A percentile compares a stretch with the other conserved stretches of the same genome.
phyloP scores from a whole-genome alignment of 2,113 vertebrate species.

The Antigone vipio region DNA sequence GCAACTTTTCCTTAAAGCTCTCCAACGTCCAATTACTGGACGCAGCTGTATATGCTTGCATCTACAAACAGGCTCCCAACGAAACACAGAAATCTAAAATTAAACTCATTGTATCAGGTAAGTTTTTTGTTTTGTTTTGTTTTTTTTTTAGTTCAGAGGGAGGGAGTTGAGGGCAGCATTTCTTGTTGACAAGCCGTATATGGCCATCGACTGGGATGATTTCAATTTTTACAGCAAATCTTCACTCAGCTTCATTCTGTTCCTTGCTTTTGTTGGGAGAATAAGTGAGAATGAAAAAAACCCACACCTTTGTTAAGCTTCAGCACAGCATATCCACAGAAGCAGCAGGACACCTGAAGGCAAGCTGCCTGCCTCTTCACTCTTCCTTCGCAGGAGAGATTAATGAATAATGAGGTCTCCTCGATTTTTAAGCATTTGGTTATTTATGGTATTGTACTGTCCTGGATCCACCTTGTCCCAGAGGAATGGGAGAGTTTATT shows the following conservation, averaged over 20 bases:
- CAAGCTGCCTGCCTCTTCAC: not conserved
- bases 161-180: not conserved
- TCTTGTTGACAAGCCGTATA: not conserved
- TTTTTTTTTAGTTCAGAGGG: not conserved
- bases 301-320: not conserved
- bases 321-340: not conserved
- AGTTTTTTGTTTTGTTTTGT: not conserved
- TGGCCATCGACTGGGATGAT: not conserved
- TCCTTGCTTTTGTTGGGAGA: not conserved
- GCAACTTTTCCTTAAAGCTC: slow-evolving; percentile 56
- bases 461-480: not conserved
- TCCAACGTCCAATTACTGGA: not conserved
- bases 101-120: slow-evolving; percentile 37
- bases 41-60: not conserved
- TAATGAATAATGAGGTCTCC: not conserved
- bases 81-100: not conserved
- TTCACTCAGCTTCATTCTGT: not conserved
- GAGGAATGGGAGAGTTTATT: not conserved
- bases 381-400: not conserved
- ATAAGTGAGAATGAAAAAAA: not conserved
- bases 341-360: not conserved
- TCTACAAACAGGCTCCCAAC: not conserved
- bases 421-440: not conserved
- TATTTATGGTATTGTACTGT: not conserved
- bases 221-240: not conserved